Evolutionary conservation across 2,113 vertebrate species (phyloP).

Genomic region (Platichthys stellatus): DNA sequence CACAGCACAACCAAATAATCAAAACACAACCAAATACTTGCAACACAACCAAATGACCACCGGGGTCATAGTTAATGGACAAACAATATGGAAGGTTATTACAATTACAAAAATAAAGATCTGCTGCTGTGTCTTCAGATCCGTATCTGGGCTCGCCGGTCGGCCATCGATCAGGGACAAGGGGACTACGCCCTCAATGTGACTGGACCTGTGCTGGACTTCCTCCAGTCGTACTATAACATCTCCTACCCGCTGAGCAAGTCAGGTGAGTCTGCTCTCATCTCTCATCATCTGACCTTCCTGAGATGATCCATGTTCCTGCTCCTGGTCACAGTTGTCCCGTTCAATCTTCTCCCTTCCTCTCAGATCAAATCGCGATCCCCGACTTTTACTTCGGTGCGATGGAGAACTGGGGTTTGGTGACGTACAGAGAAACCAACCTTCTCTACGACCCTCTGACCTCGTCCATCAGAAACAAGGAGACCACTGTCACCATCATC

Average conservation of each 20-base stretch:
- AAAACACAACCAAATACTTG: too few relatives aligned
- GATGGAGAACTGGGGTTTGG: constrained; percentile 97
- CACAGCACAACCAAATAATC: too few relatives aligned
- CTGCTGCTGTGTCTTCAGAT: constrained; percentile 79
- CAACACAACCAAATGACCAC: too few relatives aligned
- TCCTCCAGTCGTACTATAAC: constrained; percentile 82
- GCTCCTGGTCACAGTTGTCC: too few relatives aligned
- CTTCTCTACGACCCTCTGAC: constrained; percentile 78
- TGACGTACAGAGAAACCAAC: constrained; percentile 90
- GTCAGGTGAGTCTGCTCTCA: constrained; percentile 80
- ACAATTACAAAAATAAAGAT: too few relatives aligned
- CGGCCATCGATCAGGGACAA: constrained; percentile 75
- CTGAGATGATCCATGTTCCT: too few relatives aligned
- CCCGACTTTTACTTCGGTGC: constrained; percentile 92
- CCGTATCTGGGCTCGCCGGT: constrained; percentile 89
- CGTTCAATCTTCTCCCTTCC: not conserved
- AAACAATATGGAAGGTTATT: too few relatives aligned
- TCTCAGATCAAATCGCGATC: constrained; percentile 89
- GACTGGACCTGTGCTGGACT: constrained; percentile 85
- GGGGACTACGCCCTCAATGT: constrained; percentile 79
- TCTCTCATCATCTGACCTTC: not conserved
- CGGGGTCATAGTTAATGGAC: too few relatives aligned
- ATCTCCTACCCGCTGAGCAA: constrained; percentile 86
- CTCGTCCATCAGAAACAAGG: constrained; percentile 89
- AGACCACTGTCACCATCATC: constrained; percentile 87